Conservation (phyloP, 2,113 vertebrate genomes). For the Hucho hucho region DNA sequence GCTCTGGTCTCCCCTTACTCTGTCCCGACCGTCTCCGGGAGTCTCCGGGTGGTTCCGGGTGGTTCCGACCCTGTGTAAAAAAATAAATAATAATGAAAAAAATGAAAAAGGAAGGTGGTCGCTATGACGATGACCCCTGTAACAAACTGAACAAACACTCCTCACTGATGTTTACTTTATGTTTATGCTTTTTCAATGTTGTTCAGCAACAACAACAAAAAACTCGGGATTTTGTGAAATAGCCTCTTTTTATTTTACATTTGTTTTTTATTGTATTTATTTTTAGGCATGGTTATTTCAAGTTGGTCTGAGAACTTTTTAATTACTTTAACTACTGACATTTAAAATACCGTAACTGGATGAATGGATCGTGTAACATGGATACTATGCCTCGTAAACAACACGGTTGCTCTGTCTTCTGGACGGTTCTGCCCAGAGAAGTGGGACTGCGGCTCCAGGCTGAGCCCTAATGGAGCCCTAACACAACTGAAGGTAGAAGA, state of each 20-base stretch:
- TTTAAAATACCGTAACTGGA: constrained; percentile 25
- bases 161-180: not conserved
- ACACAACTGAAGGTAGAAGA: not conserved
- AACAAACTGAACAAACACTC: constrained; percentile 49
- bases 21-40: not conserved
- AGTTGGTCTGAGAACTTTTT: constrained; percentile 23
- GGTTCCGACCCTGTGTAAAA: constrained; percentile 40
- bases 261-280: constrained; percentile 55
- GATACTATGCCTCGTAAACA: constrained; percentile 40
- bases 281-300: constrained; percentile 41
- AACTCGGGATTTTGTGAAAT: constrained; percentile 42
- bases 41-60: constrained; percentile 42
- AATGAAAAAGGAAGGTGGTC: no score
- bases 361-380: constrained; percentile 25
- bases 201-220: constrained; percentile 34
- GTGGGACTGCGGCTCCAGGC: constrained; percentile 50
- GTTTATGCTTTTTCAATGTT: not conserved
- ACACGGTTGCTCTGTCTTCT: constrained; percentile 8
- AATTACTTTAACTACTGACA: not conserved
- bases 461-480: constrained; percentile 7
- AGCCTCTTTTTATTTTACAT: not conserved
- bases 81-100: no score
- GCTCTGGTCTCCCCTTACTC: constrained; percentile 5
- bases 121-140: constrained; percentile 24
- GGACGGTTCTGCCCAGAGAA: constrained; percentile 30